Evolutionary conservation across 2,888 invertebrate species (phyloP).

Genomic region (Mimas tiliae): DNA sequence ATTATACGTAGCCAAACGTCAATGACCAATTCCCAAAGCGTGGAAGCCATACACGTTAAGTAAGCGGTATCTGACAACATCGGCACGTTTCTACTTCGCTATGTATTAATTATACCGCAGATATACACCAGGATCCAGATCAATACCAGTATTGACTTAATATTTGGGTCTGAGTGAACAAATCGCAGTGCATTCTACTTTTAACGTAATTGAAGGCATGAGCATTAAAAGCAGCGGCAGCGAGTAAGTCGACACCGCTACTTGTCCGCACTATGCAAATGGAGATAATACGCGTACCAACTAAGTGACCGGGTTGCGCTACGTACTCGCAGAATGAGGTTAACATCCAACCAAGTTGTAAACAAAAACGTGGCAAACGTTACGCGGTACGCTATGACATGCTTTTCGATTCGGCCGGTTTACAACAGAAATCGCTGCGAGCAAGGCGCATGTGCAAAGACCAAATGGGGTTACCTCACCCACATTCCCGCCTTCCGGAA

Average conservation of each 20-base stretch:
- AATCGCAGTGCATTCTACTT: constrained; percentile 47
- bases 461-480: constrained; percentile 79
- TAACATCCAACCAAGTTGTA: constrained; percentile 67
- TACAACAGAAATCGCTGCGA: constrained; percentile 70
- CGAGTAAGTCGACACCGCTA: constrained; percentile 74
- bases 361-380: constrained; percentile 60
- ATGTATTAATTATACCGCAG: constrained; percentile 12
- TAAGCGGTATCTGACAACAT: constrained; percentile 1
- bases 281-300: constrained; percentile 75
- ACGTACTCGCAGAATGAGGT: constrained; percentile 72
- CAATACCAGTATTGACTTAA: constrained; percentile 21
- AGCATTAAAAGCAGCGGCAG: constrained; percentile 62
- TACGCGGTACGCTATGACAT: constrained; percentile 46
- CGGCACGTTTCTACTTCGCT: constrained; percentile 4
- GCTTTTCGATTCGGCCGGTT: constrained; percentile 64
- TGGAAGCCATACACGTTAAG: neutral
- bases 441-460: constrained; percentile 75
- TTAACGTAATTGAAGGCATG: constrained; percentile 55
- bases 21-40: constrained; percentile 16
- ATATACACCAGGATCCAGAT: constrained; percentile 6
- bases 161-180: constrained; percentile 31
- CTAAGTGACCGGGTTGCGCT: constrained; percentile 79
- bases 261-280: constrained; percentile 80
- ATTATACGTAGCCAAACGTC: neutral
- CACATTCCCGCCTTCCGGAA: constrained; percentile 81